Evolutionary conservation across 1,140 invertebrate genomes (phyloP).

Genomic region (Drosophila ohnishii): DNA sequence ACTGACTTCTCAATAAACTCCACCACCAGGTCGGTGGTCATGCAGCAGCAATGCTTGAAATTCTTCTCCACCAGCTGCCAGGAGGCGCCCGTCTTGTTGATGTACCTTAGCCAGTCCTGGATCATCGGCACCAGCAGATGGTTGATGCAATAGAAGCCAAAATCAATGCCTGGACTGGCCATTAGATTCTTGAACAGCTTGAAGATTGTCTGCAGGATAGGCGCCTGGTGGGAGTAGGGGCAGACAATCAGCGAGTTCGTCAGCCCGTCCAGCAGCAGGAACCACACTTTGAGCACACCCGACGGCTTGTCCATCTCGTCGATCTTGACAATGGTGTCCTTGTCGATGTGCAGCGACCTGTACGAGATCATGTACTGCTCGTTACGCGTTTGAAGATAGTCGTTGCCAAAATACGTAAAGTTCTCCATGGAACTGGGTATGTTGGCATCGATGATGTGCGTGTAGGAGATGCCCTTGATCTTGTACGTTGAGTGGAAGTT

Average conservation of each 20-base stretch:
- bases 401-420: slow-evolving; percentile 84
- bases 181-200: slow-evolving; percentile 90
- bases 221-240: slow-evolving; percentile 92
- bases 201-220: slow-evolving; percentile 93
- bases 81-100: slow-evolving; percentile 86
- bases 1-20: slow-evolving; percentile 86
- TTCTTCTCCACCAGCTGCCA: slow-evolving; percentile 91
- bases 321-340: slow-evolving; percentile 85
- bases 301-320: slow-evolving; percentile 90
- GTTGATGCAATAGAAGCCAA: slow-evolving; percentile 95
- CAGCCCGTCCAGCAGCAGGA: slow-evolving; percentile 93
- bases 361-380: slow-evolving; percentile 84
- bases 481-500: slow-evolving; percentile 95
- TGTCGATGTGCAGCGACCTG: slow-evolving; percentile 85
- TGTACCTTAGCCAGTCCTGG: slow-evolving; percentile 93
- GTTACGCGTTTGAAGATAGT: slow-evolving; percentile 82
- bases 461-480: slow-evolving; percentile 90
- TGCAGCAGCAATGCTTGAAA: slow-evolving; percentile 96
- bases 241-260: slow-evolving; percentile 92
- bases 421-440: slow-evolving; percentile 90
- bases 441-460: slow-evolving; percentile 92
- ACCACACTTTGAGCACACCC: slow-evolving; percentile 95
- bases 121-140: slow-evolving; percentile 94
- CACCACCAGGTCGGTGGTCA: slow-evolving; percentile 95
- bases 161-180: slow-evolving; percentile 90